Percentiles rank a stretch among this genome's conserved stretches.
Evolutionary conservation across 2,888 invertebrate genomes (phyloP).

Genomic region (Chesias legatella): DNA sequence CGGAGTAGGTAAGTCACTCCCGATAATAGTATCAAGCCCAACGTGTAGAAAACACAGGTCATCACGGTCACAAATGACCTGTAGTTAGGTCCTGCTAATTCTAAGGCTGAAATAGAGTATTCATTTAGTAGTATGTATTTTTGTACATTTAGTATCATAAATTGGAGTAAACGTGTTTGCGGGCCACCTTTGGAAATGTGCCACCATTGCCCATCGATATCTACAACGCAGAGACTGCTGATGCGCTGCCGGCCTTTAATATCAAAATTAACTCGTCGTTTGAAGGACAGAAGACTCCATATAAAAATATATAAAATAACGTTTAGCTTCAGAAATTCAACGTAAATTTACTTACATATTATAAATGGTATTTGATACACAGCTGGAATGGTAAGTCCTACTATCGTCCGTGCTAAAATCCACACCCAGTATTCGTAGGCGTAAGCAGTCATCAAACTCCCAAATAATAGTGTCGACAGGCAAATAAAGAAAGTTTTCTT

Average conservation of each 20-base stretch:
- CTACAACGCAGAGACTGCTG: too few relatives aligned
- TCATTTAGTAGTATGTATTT: not conserved
- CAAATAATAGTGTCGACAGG: conserved; percentile 88
- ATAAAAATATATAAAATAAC: too few relatives aligned
- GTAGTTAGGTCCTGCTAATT: conserved; percentile 94
- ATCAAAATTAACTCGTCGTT: too few relatives aligned
- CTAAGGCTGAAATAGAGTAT: conserved; percentile 85
- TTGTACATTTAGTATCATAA: too few relatives aligned
- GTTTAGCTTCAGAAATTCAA: not conserved
- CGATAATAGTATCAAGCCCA: conserved; percentile 90
- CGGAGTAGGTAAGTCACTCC: conserved; percentile 91
- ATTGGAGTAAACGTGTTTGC: too few relatives aligned
- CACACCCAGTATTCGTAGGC: conserved; percentile 91
- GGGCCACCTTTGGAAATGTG: too few relatives aligned
- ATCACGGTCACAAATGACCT: conserved; percentile 95
- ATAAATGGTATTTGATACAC: conserved; percentile 97
- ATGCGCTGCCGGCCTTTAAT: too few relatives aligned
- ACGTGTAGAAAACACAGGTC: conserved; percentile 94
- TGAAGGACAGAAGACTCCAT: too few relatives aligned
- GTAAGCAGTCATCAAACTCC: conserved; percentile 89
- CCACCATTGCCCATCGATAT: too few relatives aligned
- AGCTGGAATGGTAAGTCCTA: conserved; percentile 95
- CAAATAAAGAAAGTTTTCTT: conserved; percentile 93
- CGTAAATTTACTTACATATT: conserved; percentile 85
- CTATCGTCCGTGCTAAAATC: conserved; percentile 88